Percentiles rank a stretch among this genome's conserved stretches.
Evolutionary conservation across 2,888 invertebrate species (phyloP).

Genomic region (Ceramica pisi): DNA sequence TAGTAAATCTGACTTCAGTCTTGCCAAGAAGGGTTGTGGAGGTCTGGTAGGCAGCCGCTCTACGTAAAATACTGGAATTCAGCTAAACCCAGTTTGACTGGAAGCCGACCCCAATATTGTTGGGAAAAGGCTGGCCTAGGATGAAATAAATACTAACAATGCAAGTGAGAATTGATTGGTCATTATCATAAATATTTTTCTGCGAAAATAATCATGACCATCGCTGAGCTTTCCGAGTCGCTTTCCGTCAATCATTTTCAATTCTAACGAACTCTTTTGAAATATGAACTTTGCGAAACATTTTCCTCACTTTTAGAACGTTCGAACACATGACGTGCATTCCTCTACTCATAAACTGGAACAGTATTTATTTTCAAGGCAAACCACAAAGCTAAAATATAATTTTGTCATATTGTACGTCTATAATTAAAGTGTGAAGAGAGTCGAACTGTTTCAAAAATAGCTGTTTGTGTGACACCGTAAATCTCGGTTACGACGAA

Average conservation of each 20-base stretch:
- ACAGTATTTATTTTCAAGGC: conserved; percentile 80
- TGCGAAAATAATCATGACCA: conserved; percentile 25
- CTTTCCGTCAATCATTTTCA: conserved; percentile 57
- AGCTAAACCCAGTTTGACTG: too few relatives aligned
- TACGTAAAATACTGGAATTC: too few relatives aligned
- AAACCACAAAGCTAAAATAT: conserved; percentile 80
- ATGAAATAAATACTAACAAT: conserved; percentile 9
- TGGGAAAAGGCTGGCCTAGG: too few relatives aligned
- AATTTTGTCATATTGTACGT: conserved; percentile 85
- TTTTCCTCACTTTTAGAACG: conserved; percentile 41
- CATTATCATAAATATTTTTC: conserved; percentile 22
- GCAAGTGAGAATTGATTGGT: neutral
- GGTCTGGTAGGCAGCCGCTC: too few relatives aligned
- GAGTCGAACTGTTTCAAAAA: conserved; percentile 86
- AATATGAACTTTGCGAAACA: conserved; percentile 49
- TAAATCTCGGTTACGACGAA: conserved; percentile 87
- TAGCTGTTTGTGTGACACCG: conserved; percentile 85
- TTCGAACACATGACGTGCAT: conserved; percentile 59
- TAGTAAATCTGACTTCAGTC: too few relatives aligned
- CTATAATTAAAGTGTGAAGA: conserved; percentile 89
- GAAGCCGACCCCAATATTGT: too few relatives aligned
- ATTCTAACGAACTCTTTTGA: conserved; percentile 47
- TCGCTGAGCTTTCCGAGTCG: conserved; percentile 25
- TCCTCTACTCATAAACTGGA: conserved; percentile 71
- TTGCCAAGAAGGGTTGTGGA: too few relatives aligned